Evolutionary conservation across 1,140 invertebrate species (phyloP), one percentile per base, ranked within the genome.

Genomic region (Bilobella aurantiaca): DNA sequence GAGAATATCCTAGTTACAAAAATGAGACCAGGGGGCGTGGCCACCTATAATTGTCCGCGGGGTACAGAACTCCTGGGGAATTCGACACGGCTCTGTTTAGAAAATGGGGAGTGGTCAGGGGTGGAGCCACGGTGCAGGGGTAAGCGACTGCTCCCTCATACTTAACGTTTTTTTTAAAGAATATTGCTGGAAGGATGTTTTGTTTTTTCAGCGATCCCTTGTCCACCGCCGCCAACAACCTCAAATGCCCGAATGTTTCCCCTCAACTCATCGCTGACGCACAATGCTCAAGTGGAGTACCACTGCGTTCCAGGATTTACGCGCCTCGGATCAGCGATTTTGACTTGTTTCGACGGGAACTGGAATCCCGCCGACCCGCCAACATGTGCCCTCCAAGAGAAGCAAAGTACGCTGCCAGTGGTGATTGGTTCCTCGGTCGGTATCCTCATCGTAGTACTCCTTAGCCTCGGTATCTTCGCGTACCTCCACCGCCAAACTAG

Each of bases 71-170:
- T 62, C 1, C 23, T 66, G 2, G 90, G 91, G 1, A 88, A 90
- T 37, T 87, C 86, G 0, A 80, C 88, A 64, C 79, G 90, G 73
- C 75, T 88, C 34, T 96, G 93, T 75, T 82, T 90, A 16, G 90
- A 93, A 75, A 91, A 96, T 76, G 89, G 87, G 18, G 89, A 88
- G 0, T 93, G 91, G 89, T 90, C 87, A 66, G 87, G 86, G 5
- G 84, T 85, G 56, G 77, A 84, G 5, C 91, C 93, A 0, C 76
- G 78, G 82, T 82, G 79, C 69, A 23, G 63, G 27, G 73, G 27
- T 53, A 37, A 30, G 32, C n/a, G n/a, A n/a, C n/a, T n/a, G n/a
- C n/a, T n/a, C n/a, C n/a, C n/a, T n/a, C n/a, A n/a, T n/a, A n/a
- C n/a, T n/a, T n/a, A n/a, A n/a, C n/a, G n/a, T n/a, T n/a, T n/a